Evolutionary conservation across 2,113 vertebrate species (phyloP), one percentile per base, ranked within the genome.

Genomic region (Trinectes maculatus): DNA sequence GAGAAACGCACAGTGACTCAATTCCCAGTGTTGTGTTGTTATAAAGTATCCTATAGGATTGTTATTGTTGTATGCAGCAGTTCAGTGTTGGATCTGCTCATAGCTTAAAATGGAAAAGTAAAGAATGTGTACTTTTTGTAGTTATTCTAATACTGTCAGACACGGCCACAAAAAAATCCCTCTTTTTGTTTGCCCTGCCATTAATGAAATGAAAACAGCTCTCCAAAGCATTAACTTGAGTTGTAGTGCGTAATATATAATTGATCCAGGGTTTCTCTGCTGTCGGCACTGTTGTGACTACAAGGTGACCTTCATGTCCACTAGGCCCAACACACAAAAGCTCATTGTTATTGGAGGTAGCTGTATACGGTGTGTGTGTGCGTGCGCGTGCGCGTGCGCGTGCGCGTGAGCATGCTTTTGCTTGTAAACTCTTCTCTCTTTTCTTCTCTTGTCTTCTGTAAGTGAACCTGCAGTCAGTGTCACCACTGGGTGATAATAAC

Each of bases 271-370:
- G n/a, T n/a, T n/a, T n/a, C n/a, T 19, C 24, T 55, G 47, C 62
- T 26, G 39, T 3, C 28, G 36, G 34, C 6, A 0, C 58, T 40
- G 61, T 40, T 62, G 46, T 57, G 77, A 70, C 56, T 51, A 64
- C 83, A 79, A 82, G 79, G 80, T 89, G 85, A 87, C 87, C 75
- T 70, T 75, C 63, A 18, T 57, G 64, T 82, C 60, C 25, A 40
- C 31, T 42, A 39, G 53, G 80, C 46, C 63, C 49, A 63, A 74
- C 64, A 56, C 43, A 12, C 43, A 59, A 42, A 48, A 26, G 44
- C 40, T 42, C 59, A 0, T 16, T 65, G 21, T 64, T 71, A 85
- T 51, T 54, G 69, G 71, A 28, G 21, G 40, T 43, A 49, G 36
- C 51, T 29, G 33, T 60, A 40, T 54, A 57, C 48, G 11, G 40